Conservation (phyloP, 2,797 vertebrate genomes). For the Enteromius paludinosus region DNA sequence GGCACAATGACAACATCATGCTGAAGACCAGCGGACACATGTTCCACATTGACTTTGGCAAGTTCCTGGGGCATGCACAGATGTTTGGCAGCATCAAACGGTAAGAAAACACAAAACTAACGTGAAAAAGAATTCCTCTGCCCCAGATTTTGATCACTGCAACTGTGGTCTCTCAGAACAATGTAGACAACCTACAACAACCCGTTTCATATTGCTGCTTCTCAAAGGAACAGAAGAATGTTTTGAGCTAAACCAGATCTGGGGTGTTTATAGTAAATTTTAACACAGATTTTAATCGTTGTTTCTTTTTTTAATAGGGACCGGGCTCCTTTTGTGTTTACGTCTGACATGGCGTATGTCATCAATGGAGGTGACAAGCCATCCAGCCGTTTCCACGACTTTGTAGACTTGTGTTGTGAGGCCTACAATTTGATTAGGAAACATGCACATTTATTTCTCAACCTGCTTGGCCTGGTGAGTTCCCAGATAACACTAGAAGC, state of each 20-base stretch:
- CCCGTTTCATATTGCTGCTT: neutral
- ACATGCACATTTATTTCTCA: conserved; percentile 95
- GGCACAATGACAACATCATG: conserved; percentile 99
- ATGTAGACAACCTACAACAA: neutral
- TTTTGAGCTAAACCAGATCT: conserved; percentile 15
- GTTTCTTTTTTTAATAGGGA: conserved; percentile 78
- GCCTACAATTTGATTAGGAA: conserved; percentile 98
- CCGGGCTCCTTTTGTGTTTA: conserved; percentile 96
- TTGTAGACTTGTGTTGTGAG: conserved; percentile 96
- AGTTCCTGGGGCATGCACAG: conserved; percentile 95
- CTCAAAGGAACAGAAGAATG: neutral
- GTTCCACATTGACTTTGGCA: conserved; percentile 98
- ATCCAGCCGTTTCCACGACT: conserved; percentile 96
- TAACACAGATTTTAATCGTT: neutral
- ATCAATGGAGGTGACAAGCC: conserved; percentile 97
- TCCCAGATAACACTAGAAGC: neutral
- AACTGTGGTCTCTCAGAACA: neutral
- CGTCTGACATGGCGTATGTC: conserved; percentile 97
- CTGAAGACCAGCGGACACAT: conserved; percentile 96
- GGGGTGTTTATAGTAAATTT: conserved; percentile 5
- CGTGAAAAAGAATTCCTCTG: neutral
- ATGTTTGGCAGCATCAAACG: conserved; percentile 98
- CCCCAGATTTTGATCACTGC: neutral
- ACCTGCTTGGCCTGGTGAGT: conserved; percentile 93
- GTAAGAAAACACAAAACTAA: conserved; percentile 70